These are phyloP conservation scores for Netta rufina DNA, from an alignment of 2,797 vertebrate genomes.

Conservation along the genomic window DNA sequence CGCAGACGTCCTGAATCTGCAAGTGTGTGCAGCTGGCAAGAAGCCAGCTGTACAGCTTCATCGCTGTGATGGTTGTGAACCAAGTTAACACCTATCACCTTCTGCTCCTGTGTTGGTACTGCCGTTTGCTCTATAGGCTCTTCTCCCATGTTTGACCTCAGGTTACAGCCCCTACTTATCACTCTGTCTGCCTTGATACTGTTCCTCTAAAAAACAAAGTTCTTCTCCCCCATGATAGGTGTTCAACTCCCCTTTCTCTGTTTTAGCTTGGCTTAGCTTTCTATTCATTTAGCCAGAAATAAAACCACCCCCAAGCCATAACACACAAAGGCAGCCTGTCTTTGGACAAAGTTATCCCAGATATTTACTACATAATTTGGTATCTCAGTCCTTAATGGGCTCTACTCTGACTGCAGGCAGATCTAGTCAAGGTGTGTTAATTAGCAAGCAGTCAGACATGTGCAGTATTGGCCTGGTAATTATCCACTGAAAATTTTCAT, in stretches of 20 bases:
- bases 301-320: not conserved
- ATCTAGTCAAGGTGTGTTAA: conserved; percentile 10
- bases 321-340: not conserved
- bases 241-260: not conserved
- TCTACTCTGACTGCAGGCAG: conserved; percentile 13
- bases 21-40: not conserved
- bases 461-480: conserved; percentile 2
- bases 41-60: not conserved
- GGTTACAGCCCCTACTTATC: not conserved
- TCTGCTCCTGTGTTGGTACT: not conserved
- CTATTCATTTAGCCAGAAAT: not conserved
- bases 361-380: conserved; percentile 9
- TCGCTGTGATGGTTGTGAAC: not conserved
- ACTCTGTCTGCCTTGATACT: not conserved
- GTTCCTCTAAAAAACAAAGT: not conserved
- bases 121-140: not conserved
- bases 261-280: not conserved
- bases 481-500: conserved; percentile 19
- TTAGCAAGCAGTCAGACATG: conserved; percentile 29
- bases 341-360: not conserved
- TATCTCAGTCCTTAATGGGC: not conserved
- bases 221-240: rapidly evolving
- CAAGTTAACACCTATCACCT: not conserved
- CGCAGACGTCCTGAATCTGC: not conserved
- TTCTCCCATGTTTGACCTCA: not conserved